Percentiles rank a stretch among this genome's conserved stretches.
Conservation (phyloP, 92 coral and sea anemone species). For the Porites divaricata region DNA sequence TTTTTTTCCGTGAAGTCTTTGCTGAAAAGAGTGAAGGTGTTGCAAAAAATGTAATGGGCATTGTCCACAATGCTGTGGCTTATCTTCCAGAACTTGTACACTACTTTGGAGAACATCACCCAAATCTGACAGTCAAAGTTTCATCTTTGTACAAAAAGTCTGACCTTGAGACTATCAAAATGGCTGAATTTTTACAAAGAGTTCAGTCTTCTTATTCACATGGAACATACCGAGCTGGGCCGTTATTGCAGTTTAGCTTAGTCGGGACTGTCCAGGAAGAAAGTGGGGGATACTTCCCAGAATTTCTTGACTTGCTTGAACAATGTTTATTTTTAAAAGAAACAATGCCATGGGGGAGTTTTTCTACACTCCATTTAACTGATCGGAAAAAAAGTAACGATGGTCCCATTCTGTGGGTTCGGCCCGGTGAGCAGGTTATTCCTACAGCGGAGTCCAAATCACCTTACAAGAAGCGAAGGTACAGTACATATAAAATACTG, state of each 20-base stretch:
- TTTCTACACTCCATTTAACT: constrained; percentile 80
- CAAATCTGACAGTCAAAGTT: constrained; percentile 81
- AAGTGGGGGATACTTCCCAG: constrained; percentile 96
- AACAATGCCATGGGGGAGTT: constrained; percentile 97
- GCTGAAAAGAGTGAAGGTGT: constrained; percentile 79
- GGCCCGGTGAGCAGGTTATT: constrained; percentile 97
- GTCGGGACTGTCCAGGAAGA: constrained; percentile 99
- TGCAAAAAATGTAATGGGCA: constrained; percentile 92
- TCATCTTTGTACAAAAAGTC: constrained; percentile 88
- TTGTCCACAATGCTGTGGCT: constrained; percentile 90
- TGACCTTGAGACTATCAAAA: constrained; percentile 90
- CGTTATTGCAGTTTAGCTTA: constrained; percentile 93
- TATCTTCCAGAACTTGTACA: constrained; percentile 92
- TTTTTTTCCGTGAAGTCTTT: constrained; percentile 91
- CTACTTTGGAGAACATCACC: constrained; percentile 84
- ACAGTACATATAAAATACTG: constrained; percentile 39
- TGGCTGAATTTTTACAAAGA: constrained; percentile 79
- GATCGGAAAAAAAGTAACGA: constrained; percentile 90
- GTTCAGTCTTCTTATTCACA: constrained; percentile 80
- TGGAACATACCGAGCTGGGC: constrained; percentile 95
- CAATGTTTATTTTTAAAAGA: constrained; percentile 90
- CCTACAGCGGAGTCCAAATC: constrained; percentile 97
- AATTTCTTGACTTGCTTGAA: constrained; percentile 87
- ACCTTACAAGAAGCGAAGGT: constrained; percentile 96
- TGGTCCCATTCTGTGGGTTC: constrained; percentile 99